Percentiles rank a stretch among this genome's conserved stretches.
phyloP scores from a whole-genome alignment of 2,113 vertebrate species.

The Hylia prasina region DNA sequence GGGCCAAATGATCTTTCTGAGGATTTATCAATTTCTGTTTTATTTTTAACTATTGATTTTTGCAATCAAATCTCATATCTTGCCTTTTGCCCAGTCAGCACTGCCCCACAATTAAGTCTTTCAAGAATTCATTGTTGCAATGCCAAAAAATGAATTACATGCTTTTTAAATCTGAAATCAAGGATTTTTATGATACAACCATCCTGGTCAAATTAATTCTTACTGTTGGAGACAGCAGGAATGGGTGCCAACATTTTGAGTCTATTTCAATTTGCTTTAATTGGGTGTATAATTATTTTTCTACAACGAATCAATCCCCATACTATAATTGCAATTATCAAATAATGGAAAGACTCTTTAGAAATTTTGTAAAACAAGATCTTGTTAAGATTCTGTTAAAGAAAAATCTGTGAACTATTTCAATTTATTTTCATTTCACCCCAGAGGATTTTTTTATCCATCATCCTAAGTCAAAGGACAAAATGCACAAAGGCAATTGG shows the following conservation, averaged over 20 bases:
- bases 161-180: background rate
- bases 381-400: background rate
- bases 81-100: background rate
- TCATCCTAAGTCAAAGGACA: background rate
- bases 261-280: conserved; percentile 31
- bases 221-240: background rate
- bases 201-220: background rate
- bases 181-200: background rate
- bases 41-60: conserved; percentile 12
- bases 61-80: background rate
- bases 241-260: background rate
- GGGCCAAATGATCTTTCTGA: background rate
- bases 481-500: background rate
- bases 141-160: background rate
- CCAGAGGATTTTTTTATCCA: background rate
- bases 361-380: conserved; percentile 22
- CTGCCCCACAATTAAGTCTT: background rate
- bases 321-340: conserved; percentile 27
- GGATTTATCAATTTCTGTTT: background rate
- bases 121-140: background rate
- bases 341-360: conserved; percentile 23
- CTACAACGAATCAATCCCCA: conserved; percentile 25
- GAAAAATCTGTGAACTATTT: background rate
- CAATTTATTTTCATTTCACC: background rate
- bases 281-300: conserved; percentile 39